These are phyloP conservation scores for Phalangium opilio DNA, from an alignment of 2,888 invertebrate genomes.

Conservation along the genomic window DNA sequence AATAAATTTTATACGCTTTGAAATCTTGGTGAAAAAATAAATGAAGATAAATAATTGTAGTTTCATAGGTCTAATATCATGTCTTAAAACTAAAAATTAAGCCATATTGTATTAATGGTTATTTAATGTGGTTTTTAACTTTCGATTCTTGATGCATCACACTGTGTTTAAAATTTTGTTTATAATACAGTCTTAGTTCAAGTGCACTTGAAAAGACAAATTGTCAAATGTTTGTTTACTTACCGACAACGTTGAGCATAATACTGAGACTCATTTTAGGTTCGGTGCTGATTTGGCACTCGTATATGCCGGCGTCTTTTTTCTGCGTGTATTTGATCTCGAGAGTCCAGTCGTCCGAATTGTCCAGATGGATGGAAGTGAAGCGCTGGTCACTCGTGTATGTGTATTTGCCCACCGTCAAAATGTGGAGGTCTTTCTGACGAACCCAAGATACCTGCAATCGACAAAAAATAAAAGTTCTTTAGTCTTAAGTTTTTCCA, in stretches of 20 bases:
- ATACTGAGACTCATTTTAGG: conserved; percentile 22
- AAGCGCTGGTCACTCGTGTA: conserved; percentile 70
- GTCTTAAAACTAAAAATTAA: no score
- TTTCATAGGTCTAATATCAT: no score
- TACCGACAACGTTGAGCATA: conserved; percentile 22
- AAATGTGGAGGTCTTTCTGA: conserved; percentile 81
- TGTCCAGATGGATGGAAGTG: conserved; percentile 58
- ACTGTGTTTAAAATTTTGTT: no score
- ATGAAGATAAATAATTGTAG: no score
- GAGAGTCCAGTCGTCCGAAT: conserved; percentile 81
- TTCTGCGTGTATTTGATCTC: conserved; percentile 88
- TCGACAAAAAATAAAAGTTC: background rate
- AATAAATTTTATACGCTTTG: no score
- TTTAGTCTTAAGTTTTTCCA: no score
- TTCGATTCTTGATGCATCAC: no score
- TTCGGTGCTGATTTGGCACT: conserved; percentile 58
- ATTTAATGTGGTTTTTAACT: no score
- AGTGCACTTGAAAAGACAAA: no score
- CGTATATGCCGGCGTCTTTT: conserved; percentile 81
- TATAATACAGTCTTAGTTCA: no score
- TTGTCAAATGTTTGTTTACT: conserved; percentile 8
- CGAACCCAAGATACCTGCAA: conserved; percentile 78
- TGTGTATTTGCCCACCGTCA: conserved; percentile 73
- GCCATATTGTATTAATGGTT: no score
- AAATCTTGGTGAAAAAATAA: no score